Evolutionary conservation across 2,888 invertebrate species (phyloP), one percentile per base, ranked within the genome.

Genomic region (Dicyrtomina minuta): DNA sequence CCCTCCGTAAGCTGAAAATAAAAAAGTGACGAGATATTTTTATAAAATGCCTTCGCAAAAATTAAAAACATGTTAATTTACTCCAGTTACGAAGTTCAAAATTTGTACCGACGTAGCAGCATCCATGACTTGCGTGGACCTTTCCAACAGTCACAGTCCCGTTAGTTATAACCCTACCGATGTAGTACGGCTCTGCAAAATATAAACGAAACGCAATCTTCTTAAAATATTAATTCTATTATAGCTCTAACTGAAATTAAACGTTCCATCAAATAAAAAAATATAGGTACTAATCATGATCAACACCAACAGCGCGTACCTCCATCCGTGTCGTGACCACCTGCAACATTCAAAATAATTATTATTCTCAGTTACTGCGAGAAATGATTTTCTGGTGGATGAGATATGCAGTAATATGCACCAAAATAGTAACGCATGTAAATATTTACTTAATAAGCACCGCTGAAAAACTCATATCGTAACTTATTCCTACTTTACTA

Each of bases 41-140:
- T n/a, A n/a, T n/a, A n/a, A n/a, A n/a, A n/a, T n/a, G n/a, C n/a
- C n/a, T n/a, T n/a, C n/a, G n/a, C n/a, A n/a, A n/a, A n/a, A n/a
- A n/a, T n/a, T n/a, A n/a, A n/a, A n/a, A n/a, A n/a, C n/a, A n/a
- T n/a, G n/a, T n/a, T n/a, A n/a, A n/a, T n/a, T n/a, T n/a, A n/a
- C n/a, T n/a, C n/a, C n/a, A n/a, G n/a, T n/a, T n/a, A n/a, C n/a
- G n/a, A n/a, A n/a, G n/a, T n/a, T n/a, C n/a, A n/a, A n/a, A n/a
- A n/a, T n/a, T n/a, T n/a, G n/a, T n/a, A n/a, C n/a, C n/a, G n/a
- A 74, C 68, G 49, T 74, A 75, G 51, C 73, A 75, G 13, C 59
- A 59, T 27, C 71, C 74, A 61, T 75, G 74, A 39, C 56, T 43
- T 15, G 72, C 70, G 53, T 75, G 75, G 44, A 75, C 70, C 44